A percentile compares a stretch with the other conserved stretches of the same genome.
Conservation (phyloP, 2,797 vertebrate genomes). For the Lepidocolaptes lacrymiger region DNA sequence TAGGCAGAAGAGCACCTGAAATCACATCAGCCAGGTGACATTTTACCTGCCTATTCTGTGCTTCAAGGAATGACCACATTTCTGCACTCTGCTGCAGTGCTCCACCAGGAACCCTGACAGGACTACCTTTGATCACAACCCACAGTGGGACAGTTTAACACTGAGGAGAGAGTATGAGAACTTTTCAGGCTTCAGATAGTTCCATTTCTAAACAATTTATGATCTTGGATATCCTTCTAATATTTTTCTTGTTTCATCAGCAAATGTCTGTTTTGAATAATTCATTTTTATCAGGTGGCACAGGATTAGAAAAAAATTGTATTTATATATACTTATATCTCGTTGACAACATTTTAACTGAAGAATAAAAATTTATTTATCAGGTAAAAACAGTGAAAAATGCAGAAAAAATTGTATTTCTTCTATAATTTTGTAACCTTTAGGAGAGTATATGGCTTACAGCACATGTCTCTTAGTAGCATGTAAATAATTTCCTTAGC, state of each 20-base stretch:
- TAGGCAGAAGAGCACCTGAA: background rate
- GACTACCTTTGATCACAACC: background rate
- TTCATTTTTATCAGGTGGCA: background rate
- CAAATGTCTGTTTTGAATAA: background rate
- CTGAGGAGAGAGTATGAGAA: background rate
- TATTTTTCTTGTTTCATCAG: background rate
- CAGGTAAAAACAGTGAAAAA: background rate
- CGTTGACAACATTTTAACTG: background rate
- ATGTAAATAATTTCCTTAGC: background rate
- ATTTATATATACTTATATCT: background rate
- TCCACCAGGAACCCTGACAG: background rate
- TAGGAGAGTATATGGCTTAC: background rate
- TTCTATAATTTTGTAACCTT: background rate
- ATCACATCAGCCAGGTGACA: background rate
- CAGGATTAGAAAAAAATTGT: fast-evolving
- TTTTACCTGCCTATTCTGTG: background rate
- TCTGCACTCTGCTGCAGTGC: background rate
- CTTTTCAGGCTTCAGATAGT: background rate
- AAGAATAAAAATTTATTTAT: background rate
- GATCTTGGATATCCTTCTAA: background rate
- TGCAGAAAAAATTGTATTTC: background rate
- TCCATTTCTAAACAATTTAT: background rate
- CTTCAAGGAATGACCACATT: background rate
- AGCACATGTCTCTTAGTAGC: background rate
- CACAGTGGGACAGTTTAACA: background rate